Conservation (phyloP, 2,888 invertebrate species). For the Nephrotoma guestfalica region DNA sequence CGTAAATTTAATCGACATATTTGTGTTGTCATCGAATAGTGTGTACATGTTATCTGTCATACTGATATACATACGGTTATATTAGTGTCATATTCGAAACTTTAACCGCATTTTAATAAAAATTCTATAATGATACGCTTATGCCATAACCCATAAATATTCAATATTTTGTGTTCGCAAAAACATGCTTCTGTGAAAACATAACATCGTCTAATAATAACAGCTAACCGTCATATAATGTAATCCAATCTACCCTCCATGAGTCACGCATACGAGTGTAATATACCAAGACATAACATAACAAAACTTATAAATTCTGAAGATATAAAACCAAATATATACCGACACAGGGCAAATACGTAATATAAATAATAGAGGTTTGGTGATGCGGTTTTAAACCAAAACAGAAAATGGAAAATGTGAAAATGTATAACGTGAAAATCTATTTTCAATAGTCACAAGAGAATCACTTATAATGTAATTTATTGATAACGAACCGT, state of each 20-base stretch:
- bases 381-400: not conserved
- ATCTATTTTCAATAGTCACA: not conserved
- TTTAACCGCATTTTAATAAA: not conserved
- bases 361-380: not conserved
- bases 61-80: not conserved
- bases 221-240: not conserved
- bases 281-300: not conserved
- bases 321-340: not conserved
- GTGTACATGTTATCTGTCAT: not conserved
- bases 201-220: not conserved
- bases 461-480: not conserved
- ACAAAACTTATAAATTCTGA: not conserved
- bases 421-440: not conserved
- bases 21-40: not conserved
- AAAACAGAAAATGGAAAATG: not conserved
- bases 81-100: not conserved
- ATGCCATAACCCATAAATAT: not conserved
- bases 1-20: not conserved
- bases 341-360: not conserved
- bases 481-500: not conserved
- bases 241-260: not conserved
- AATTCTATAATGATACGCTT: not conserved
- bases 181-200: not conserved
- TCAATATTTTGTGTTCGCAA: not conserved
- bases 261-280: not conserved